A percentile compares a stretch with the other conserved stretches of the same genome.
phyloP scores from a whole-genome alignment of 2,888 invertebrate genomes.

The Drosophila melanocephala region DNA sequence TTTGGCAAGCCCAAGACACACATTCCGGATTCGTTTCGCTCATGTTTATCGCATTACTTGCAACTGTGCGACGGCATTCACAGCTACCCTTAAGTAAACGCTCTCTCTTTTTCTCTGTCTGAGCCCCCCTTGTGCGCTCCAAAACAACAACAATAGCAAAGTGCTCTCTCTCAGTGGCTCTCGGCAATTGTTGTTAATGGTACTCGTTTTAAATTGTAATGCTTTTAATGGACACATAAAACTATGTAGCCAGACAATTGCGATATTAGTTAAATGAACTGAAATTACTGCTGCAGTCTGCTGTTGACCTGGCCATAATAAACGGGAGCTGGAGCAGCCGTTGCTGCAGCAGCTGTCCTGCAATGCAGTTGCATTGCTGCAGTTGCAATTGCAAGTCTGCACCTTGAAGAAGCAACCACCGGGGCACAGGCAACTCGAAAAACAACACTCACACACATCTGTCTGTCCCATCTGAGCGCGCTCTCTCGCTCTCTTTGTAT shows the following conservation, averaged over 20 bases:
- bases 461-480: conserved; percentile 49
- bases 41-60: conserved; percentile 27
- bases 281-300: conserved; percentile 1
- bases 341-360: conserved; percentile 51
- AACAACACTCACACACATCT: conserved; percentile 71
- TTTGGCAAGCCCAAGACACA: conserved; percentile 3
- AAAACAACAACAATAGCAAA: conserved; percentile 21
- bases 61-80: conserved; percentile 45
- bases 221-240: conserved; percentile 60
- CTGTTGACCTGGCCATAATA: conserved; percentile 24
- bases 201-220: conserved; percentile 47
- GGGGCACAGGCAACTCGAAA: conserved; percentile 29
- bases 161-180: conserved; percentile 20
- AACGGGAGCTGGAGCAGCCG: background rate
- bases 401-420: conserved; percentile 47
- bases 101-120: conserved; percentile 2
- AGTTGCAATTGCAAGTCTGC: conserved; percentile 48
- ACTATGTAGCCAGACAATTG: conserved; percentile 38
- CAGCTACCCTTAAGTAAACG: conserved; percentile 41
- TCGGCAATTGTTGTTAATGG: conserved; percentile 50
- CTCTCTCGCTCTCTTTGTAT: conserved; percentile 14
- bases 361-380: conserved; percentile 45
- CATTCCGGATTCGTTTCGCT: conserved; percentile 52
- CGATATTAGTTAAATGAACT: conserved; percentile 19
- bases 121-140: conserved; percentile 13